Base-by-base conservation (phyloP, 2,797 vertebrate genomes). In the Lerista edwardsae region DNA sequence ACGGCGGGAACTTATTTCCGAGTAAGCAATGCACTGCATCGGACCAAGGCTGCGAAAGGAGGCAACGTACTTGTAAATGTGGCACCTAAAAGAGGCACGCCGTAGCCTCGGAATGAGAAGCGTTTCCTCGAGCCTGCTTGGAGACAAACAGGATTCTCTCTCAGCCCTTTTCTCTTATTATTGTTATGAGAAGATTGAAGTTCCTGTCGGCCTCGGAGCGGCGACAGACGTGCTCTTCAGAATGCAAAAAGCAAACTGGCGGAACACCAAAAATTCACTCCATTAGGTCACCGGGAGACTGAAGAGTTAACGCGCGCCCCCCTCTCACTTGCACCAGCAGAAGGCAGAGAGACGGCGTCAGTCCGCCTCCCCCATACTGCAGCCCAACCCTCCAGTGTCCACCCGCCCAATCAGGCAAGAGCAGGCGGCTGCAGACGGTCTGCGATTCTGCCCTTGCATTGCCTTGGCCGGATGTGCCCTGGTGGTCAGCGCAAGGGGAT, bases 291-390 rank as follows among this genome's bases (percentile, higher is more conserved):
- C 47, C 47, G 6, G 47, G 47, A 47, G 47, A 47, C 47, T 44
- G 23, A 27, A 73, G 71, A 7, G 27, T 47, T 47, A 1, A n/a
- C 27, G 9, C 25, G 1, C 41, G 25, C 17, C 2, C 15, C 55
- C 55, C 3, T 27, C 29, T 27, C 3, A 29, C 6, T 31, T 74
- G 29, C 72, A 5, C 15, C 29, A 11, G n/a, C 74, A 31, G 11
- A 4, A 10, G 73, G 34, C 47, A 10, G 73, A 21, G 14, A 73
- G 3, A 3, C 11, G 1, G 1, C 55, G 36, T 34, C 19, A 4
- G 7, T 23, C 34, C 39, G 1, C 14, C 6, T 2, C 25, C 27
- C 25, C 1, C 11, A 25, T 8, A 3, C 1, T 36, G 25, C 4
- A 8, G 59, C 34, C 34, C 25, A 6, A 34, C 75, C 23, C 15